Conservation (phyloP, 2,888 invertebrate genomes). For the Biston stratarius region DNA sequence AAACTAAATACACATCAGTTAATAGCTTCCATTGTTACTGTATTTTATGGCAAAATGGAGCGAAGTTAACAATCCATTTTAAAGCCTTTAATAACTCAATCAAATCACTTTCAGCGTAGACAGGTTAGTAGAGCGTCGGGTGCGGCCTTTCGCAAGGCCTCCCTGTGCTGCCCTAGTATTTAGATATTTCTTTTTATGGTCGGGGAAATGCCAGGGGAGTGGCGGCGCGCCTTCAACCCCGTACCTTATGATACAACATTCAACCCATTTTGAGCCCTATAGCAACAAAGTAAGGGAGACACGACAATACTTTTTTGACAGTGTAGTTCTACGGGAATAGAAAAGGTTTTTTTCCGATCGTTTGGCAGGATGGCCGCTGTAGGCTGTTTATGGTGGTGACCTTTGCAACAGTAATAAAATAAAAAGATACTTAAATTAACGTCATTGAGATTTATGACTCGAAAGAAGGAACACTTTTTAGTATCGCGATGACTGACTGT, state of each 20-base stretch:
- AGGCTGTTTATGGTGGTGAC: slow-evolving; percentile 32
- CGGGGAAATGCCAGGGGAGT: slow-evolving; percentile 84
- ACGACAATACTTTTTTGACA: background rate
- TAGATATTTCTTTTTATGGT: slow-evolving; percentile 84
- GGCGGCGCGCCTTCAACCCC: slow-evolving; percentile 69
- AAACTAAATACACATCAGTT: background rate
- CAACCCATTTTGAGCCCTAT: slow-evolving; percentile 50
- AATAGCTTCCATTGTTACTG: background rate
- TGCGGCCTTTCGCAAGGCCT: slow-evolving; percentile 79
- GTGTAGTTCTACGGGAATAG: slow-evolving; percentile 9
- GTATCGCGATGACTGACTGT: slow-evolving; percentile 7
- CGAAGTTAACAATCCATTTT: slow-evolving; percentile 22
- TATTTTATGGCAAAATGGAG: slow-evolving; percentile 6
- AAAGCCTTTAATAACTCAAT: slow-evolving; percentile 33
- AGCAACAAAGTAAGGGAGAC: slow-evolving; percentile 7
- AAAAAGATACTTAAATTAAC: slow-evolving; percentile 27
- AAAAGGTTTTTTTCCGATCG: slow-evolving; percentile 38
- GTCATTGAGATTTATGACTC: slow-evolving; percentile 29
- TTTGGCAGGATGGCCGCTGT: slow-evolving; percentile 44
- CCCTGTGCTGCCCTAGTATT: slow-evolving; percentile 73
- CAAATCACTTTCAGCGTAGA: slow-evolving; percentile 45
- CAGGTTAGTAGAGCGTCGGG: slow-evolving; percentile 80
- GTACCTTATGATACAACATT: slow-evolving; percentile 62
- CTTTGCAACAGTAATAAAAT: slow-evolving; percentile 36
- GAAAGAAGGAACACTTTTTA: slow-evolving; percentile 13